Evolutionary conservation across 2,113 vertebrate genomes (phyloP).

Genomic region (Bos indicus): DNA sequence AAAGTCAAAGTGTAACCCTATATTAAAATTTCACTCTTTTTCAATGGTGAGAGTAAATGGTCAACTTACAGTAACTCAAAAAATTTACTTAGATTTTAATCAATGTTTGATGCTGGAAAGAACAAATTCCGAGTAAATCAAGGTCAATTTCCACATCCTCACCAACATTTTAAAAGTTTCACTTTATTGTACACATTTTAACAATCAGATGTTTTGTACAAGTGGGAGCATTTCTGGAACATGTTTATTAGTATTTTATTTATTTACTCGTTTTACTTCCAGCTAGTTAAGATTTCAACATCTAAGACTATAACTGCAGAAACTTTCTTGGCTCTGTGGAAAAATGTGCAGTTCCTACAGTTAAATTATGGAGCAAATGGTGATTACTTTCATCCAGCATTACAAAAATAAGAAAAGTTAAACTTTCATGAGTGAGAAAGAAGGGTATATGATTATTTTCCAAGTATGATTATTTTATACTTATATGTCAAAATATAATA

Average conservation of each 20-base stretch:
- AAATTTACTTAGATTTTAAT: not conserved
- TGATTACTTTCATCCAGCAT: not conserved
- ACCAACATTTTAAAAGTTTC: not conserved
- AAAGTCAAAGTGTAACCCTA: not conserved
- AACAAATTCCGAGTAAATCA: not conserved
- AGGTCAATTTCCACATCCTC: not conserved
- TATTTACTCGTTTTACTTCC: conserved; percentile 43
- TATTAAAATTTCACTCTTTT: conserved; percentile 5
- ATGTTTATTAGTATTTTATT: conserved; percentile 20
- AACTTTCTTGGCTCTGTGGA: conserved; percentile 8
- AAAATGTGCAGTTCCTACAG: conserved; percentile 29
- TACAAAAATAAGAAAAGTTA: conserved; percentile 18
- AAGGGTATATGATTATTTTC: conserved; percentile 1
- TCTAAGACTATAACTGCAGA: conserved; percentile 19
- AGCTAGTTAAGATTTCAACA: conserved; percentile 41
- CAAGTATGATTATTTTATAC: not conserved
- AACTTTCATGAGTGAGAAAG: not conserved
- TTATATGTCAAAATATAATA: not conserved
- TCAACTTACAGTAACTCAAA: not conserved
- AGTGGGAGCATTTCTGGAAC: conserved; percentile 46
- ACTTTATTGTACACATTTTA: not conserved
- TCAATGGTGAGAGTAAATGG: not conserved
- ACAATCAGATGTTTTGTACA: conserved; percentile 26
- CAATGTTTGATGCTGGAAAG: not conserved
- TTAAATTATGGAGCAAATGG: not conserved